Conservation (phyloP, 2,888 invertebrate species). For the Sphaeridia pumilis region DNA sequence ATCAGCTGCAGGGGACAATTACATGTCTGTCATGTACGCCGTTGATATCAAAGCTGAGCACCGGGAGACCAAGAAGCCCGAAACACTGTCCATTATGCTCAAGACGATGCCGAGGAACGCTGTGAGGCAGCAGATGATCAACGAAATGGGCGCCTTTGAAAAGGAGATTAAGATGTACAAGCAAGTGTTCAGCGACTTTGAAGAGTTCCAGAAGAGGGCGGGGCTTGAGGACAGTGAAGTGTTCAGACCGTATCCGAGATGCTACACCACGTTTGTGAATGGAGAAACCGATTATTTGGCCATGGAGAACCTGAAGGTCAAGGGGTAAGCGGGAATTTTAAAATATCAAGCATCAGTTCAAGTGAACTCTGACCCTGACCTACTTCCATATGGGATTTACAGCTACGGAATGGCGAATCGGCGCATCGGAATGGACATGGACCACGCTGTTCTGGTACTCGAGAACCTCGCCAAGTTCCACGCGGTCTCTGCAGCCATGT, state of each 20-base stretch:
- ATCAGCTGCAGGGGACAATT: conserved; percentile 29
- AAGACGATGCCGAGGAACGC: conserved; percentile 26
- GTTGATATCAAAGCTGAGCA: conserved; percentile 20
- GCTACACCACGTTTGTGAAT: conserved; percentile 21
- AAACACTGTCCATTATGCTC: conserved; percentile 25
- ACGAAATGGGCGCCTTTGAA: conserved; percentile 24
- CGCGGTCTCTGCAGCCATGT: conserved; percentile 30
- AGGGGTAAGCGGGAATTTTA: conserved; percentile 13
- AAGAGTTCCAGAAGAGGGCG: conserved; percentile 18
- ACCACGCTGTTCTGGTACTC: conserved; percentile 20
- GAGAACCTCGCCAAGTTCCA: conserved; percentile 27
- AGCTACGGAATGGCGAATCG: conserved; percentile 31
- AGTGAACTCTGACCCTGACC: not conserved
- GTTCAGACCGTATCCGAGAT: conserved; percentile 20
- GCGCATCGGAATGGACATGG: conserved; percentile 22
- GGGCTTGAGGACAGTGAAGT: conserved; percentile 13
- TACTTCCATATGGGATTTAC: not conserved
- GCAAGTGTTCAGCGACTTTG: conserved; percentile 15
- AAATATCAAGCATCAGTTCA: not conserved
- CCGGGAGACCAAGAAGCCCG: conserved; percentile 6
- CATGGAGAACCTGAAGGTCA: conserved; percentile 21
- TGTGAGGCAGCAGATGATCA: conserved; percentile 23
- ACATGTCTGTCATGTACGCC: conserved; percentile 34
- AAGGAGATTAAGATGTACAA: conserved; percentile 24
- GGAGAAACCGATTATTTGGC: conserved; percentile 23